Base-by-base conservation (phyloP, 2,797 vertebrate genomes). In the Gambelia wislizenii region DNA sequence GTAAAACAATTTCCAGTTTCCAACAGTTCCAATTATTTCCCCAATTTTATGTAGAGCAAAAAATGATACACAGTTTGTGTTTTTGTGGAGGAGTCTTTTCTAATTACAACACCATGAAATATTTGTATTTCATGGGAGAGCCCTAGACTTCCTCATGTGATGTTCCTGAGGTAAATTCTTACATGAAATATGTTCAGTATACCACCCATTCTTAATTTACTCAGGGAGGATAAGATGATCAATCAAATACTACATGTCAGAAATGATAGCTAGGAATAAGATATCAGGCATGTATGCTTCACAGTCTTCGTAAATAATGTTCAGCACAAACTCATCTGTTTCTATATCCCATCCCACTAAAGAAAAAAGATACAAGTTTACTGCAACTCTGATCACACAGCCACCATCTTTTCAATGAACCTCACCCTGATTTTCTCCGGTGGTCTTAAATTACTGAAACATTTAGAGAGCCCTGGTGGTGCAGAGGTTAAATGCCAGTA, bases 101-200 rank as follows among this genome's bases (percentile, higher is more conserved):
- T 91, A 94, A 95, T 96, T 96, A 94, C 78, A 93, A 49, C 33
- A 47, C 2, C 39, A 75, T 89, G 93, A 93, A 93, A 87, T 95
- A 91, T 93, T 91, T 93, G 85, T 90, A 52, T 69, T 93, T 93
- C 92, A 86, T 80, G 59, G 70, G 74, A 83, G 84, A 95, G 47
- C 52, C 89, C 33, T 91, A 93, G 54, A 88, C 59, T 87, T 87
- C 25, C 87, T 93, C 87, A 85, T 91, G 49, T 85, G 86, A 42
- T 90, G 91, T 91, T 93, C 92, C 89, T 59, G 14, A 85, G 42
- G 36, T 90, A 76, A 91, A 85, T 89, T 67, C 89, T 59, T 79
- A 90, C 83, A 76, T 83, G 91, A 30, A 86, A 47, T 75, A 83
- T 88, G 56, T 82, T 61, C 42, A 83, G 77, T 87, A 86, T 79